Percentiles rank a stretch among this genome's conserved stretches.
Conservation (phyloP, 2,888 invertebrate species). For the Achlya flavicornis region DNA sequence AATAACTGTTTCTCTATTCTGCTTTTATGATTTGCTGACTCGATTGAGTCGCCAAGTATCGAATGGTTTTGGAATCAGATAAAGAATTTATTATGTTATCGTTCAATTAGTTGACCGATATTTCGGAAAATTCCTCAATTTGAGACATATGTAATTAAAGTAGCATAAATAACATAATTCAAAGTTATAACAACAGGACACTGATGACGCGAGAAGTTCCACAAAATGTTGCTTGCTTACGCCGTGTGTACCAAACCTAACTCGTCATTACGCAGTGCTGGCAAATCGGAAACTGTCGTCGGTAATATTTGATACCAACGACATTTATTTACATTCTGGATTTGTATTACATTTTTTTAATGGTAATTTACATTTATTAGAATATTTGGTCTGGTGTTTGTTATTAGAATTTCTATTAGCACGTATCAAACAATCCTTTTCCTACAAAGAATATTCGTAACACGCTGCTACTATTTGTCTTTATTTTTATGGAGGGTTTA, state of each 20-base stretch:
- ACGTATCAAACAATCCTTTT: background rate
- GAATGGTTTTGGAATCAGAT: no score
- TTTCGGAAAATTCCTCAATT: no score
- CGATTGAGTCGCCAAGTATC: no score
- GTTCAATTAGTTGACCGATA: no score
- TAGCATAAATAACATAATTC: no score
- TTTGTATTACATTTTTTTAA: slow-evolving; percentile 27
- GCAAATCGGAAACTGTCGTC: slow-evolving; percentile 7
- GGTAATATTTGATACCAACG: slow-evolving; percentile 23
- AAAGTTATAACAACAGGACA: background rate
- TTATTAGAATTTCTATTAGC: background rate
- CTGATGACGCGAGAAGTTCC: background rate
- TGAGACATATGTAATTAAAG: no score
- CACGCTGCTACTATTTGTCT: no score
- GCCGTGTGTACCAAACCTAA: background rate
- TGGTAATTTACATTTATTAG: background rate
- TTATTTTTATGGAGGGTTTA: background rate
- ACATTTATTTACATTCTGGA: slow-evolving; percentile 36
- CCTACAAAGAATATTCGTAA: no score
- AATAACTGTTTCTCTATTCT: no score
- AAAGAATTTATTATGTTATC: no score
- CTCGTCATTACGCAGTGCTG: background rate
- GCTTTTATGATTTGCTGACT: no score
- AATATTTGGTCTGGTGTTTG: background rate
- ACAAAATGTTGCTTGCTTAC: background rate